Evolutionary conservation across 1,140 invertebrate genomes (phyloP), one percentile per base, ranked within the genome.

Genomic region (Papilio polytes): DNA sequence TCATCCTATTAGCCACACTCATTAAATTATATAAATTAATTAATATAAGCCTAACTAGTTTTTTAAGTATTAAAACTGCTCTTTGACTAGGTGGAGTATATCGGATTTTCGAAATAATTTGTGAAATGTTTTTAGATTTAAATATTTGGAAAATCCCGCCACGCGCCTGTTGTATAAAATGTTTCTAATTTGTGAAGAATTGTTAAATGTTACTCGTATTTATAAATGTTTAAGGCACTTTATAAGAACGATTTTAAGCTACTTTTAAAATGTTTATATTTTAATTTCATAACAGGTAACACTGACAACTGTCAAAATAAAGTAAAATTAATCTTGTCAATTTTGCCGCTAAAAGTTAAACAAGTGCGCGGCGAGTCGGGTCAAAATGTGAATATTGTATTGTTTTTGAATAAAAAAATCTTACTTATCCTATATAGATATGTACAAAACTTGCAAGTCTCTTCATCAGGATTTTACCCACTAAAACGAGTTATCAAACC

Each of bases 401-500:
- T 81, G 44, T 72, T 78, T 80, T 82, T 76, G 79, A 73, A 53
- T 82, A 84, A 82, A 80, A n/a, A 80, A 81, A 81, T 81, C 85
- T 81, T 87, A 87, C 92, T 93, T 94, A 95, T 78, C 85, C 92
- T 95, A 94, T 87, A 86, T 41, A 94, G 91, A 94, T 94, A 95
- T 95, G 91, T 95, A 95, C 94, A 95, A 85, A 92, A 89, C 86
- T 93, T 92, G 88, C 86, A 92, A 94, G 92, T 95, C 94, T 92
- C 91, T 89, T 92, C 84, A 92, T 91, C 85, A 90, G 91, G 90
- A 89, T 88, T 88, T 91, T 89, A 90, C 83, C 89, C 89, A 90
- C 85, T 90, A 85, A 83, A 87, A 89, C 83, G 87, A 90, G 83
- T 90, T 89, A 88, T 89, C 87, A 94, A 94, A 92, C 84, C 91